Evolutionary conservation across 2,113 vertebrate species (phyloP), one percentile per base, ranked within the genome.

Genomic region (Leucosticte australis): DNA sequence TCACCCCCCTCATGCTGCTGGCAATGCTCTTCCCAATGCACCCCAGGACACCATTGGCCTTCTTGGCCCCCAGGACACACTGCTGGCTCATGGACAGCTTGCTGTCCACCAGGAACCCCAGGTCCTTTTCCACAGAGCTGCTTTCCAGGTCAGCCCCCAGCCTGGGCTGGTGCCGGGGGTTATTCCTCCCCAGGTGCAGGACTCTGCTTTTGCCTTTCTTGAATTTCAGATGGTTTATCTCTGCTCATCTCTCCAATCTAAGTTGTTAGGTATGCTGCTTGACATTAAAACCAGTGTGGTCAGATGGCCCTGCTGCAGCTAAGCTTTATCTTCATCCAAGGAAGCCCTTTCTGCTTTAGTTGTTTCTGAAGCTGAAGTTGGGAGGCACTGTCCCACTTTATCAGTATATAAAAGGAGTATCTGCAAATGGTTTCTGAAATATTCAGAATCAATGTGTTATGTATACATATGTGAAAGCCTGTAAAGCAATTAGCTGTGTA

Each of bases 1-100:
- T 62, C 22, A 15, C 14, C 3, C 3, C 5, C 5, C 4, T 3
- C 4, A 2, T 0, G 6, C 39, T 77, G 17, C 55, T 60, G 33
- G 11, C 18, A 39, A 0, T 53, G 47, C 7, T 41, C 7, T 24
- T 70, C 24, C 23, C 17, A 2, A 16, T 46, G 47, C 15, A 28
- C 3, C 28, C 23, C 64, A 24, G 12, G 19, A 46, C 15, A 62
- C 7, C 28, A 7, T 0, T 41, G 42, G 8, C 52, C 41, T 42
- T 52, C 15, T 53, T 87, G 74, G 6, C 5, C 33, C 5, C 47
- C 33, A 53, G n/a, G 39, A 0, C 47, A 55, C 47, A 19, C 28
- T 53, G 27, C 55, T 78, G 28, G 33, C 27, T 46, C 19, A 24
- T 11, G 55, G 39, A 62, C 23, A 62, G 2, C 39, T 28, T 69